Percentiles rank a stretch among this genome's conserved stretches.
Evolutionary conservation across 2,888 invertebrate genomes (phyloP).

Genomic region (Conomelus anceps): DNA sequence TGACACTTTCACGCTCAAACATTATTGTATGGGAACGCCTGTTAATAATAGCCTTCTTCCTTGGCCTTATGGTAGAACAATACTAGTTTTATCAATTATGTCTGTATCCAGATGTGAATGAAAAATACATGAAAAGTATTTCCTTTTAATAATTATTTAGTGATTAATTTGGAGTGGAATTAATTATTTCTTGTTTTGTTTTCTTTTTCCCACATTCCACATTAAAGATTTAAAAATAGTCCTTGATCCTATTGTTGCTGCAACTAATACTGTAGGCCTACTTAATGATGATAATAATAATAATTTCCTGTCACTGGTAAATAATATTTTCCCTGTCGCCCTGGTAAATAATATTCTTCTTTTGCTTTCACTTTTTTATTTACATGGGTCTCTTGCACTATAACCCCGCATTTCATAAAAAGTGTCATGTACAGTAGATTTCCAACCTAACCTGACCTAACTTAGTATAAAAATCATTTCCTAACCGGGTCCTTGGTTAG

Average conservation of each 20-base stretch:
- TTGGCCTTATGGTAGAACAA: neutral
- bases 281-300: no score
- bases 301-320: no score
- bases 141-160: neutral
- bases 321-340: no score
- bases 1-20: neutral
- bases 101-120: neutral
- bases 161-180: neutral
- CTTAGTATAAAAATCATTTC: no score
- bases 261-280: neutral
- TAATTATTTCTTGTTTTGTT: neutral
- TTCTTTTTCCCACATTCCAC: neutral
- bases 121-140: neutral
- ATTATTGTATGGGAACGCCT: neutral
- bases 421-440: no score
- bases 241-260: neutral
- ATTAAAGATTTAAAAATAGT: neutral
- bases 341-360: no score
- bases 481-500: no score
- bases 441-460: no score
- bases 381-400: no score
- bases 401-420: no score
- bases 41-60: neutral
- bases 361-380: no score
- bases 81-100: neutral